Conservation (phyloP, 2,113 vertebrate species). For the Pluvialis apricaria region DNA sequence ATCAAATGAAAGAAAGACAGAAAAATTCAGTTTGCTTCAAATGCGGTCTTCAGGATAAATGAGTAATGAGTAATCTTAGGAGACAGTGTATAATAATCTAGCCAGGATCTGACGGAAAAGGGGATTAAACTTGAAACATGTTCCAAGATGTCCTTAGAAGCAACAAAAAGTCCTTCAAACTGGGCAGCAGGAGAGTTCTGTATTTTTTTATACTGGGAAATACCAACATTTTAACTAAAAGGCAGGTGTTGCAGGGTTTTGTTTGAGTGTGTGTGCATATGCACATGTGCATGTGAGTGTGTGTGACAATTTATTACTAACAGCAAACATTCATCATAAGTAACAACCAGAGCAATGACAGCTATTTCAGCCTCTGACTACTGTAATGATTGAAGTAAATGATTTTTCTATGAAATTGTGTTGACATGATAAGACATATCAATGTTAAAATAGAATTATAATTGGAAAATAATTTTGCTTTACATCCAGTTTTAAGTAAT, state of each 20-base stretch:
- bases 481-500: background rate
- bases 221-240: background rate
- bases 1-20: background rate
- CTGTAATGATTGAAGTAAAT: background rate
- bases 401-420: background rate
- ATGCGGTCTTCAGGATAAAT: background rate
- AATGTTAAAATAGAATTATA: background rate
- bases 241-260: background rate
- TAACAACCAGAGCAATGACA: background rate
- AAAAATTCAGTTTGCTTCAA: background rate
- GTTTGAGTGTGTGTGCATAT: background rate
- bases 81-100: background rate
- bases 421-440: background rate
- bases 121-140: background rate
- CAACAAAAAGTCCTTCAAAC: background rate
- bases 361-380: background rate
- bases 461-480: background rate
- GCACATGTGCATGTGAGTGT: fast-evolving
- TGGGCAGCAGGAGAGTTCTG: background rate
- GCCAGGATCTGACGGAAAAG: background rate
- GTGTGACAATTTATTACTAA: background rate
- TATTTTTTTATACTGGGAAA: background rate
- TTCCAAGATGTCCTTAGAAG: background rate
- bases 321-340: background rate
- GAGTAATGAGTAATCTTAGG: background rate